Evolutionary conservation across 2,888 invertebrate genomes (phyloP).

Genomic region (Neria commutata): DNA sequence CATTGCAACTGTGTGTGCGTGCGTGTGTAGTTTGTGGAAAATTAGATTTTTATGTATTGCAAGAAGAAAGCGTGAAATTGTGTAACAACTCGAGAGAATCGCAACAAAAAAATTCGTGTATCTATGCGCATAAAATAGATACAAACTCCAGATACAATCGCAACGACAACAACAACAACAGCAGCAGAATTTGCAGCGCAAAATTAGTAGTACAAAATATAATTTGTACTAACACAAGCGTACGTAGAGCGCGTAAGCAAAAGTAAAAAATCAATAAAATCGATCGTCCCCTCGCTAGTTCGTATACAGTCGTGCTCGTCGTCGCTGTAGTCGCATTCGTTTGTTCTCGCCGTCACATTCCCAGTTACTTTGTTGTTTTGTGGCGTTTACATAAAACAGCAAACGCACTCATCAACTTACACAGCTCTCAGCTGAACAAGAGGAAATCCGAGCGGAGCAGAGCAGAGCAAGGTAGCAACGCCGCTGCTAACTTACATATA

Average conservation of each 20-base stretch:
- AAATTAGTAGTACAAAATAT: no score
- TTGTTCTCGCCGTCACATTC: neutral
- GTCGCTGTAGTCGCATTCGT: neutral
- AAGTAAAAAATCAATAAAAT: conserved; percentile 1
- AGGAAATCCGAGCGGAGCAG: neutral
- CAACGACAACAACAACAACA: neutral
- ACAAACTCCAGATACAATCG: neutral
- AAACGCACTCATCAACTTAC: neutral
- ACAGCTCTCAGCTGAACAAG: neutral
- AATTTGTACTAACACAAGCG: neutral
- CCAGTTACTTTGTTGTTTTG: no score
- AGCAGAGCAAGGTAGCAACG: neutral
- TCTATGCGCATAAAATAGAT: neutral
- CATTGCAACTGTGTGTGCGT: no score
- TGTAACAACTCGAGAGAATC: neutral
- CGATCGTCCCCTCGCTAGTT: neutral
- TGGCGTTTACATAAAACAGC: neutral
- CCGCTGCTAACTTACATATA: neutral
- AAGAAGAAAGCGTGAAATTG: neutral
- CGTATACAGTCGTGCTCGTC: neutral
- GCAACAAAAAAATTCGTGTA: neutral
- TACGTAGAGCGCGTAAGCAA: neutral
- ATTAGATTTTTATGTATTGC: neutral
- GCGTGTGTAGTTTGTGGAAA: neutral
- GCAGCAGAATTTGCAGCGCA: no score